phyloP scores from a whole-genome alignment of 2,113 vertebrate genomes.

The Amphilophus citrinellus region DNA sequence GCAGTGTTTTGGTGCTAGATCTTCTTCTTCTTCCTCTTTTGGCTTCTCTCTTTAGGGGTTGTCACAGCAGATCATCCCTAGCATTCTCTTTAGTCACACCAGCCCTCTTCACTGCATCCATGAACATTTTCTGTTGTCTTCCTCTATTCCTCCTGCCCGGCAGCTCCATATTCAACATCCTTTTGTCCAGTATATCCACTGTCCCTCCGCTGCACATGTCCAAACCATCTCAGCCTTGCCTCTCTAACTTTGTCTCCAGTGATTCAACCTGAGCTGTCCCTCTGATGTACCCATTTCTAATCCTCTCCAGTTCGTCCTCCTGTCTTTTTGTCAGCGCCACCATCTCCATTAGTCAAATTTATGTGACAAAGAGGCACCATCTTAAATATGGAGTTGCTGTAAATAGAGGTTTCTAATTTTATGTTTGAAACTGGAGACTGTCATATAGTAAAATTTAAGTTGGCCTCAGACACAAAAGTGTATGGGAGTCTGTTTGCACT shows the following conservation, averaged over 20 bases:
- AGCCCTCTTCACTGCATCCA: background rate
- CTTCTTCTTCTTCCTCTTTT: background rate
- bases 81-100: background rate
- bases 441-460: rapidly evolving
- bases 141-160: background rate
- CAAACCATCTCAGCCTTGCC: background rate
- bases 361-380: background rate
- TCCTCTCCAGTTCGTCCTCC: no score
- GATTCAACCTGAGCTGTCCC: background rate
- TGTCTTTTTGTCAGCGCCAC: no score
- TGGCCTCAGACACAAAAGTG: background rate
- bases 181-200: background rate
- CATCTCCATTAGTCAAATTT: background rate
- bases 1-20: background rate
- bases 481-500: background rate
- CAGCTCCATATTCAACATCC: background rate
- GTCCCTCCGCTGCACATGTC: background rate
- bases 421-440: background rate
- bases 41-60: background rate
- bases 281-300: background rate
- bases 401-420: rapidly evolving
- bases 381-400: background rate
- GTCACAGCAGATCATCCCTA: background rate
- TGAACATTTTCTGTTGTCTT: background rate
- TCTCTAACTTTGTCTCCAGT: background rate